These are phyloP conservation scores for Heterodera carotae DNA, from an alignment of 1,140 invertebrate genomes.

Conservation along the genomic window DNA sequence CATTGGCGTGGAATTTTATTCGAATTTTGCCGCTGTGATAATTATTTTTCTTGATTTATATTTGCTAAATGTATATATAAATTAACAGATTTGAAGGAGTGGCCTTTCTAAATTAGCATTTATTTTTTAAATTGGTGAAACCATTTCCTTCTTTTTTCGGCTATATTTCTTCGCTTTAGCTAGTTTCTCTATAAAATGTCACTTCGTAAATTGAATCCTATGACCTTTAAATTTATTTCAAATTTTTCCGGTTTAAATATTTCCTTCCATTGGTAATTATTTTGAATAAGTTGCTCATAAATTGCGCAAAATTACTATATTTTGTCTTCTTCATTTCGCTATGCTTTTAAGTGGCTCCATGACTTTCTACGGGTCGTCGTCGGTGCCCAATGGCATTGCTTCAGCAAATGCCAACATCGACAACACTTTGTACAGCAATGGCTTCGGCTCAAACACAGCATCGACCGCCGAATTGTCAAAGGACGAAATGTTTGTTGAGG, in stretches of 20 bases:
- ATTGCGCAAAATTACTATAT: too few relatives aligned
- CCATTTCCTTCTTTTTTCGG: too few relatives aligned
- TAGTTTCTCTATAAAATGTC: too few relatives aligned
- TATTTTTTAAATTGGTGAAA: too few relatives aligned
- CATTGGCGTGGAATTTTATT: background rate
- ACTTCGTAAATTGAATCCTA: too few relatives aligned
- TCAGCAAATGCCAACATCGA: background rate
- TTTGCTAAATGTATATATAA: background rate
- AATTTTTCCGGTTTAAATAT: too few relatives aligned
- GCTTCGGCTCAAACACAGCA: background rate
- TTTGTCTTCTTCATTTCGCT: background rate
- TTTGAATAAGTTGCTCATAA: too few relatives aligned
- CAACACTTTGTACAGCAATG: background rate
- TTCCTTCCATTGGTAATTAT: too few relatives aligned
- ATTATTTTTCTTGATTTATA: conserved; percentile 5
- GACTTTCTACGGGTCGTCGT: conserved; percentile 15
- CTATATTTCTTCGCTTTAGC: too few relatives aligned
- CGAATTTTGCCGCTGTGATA: background rate
- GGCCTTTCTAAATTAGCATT: too few relatives aligned
- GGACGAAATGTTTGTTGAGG: conserved; percentile 54
- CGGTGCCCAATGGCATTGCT: conserved; percentile 5
- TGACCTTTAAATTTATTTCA: too few relatives aligned
- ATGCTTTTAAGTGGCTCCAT: background rate
- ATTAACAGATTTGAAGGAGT: too few relatives aligned
- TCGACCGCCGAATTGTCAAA: conserved; percentile 14